Evolutionary conservation across 2,888 invertebrate species (phyloP).

Genomic region (Periphyllus acericola): DNA sequence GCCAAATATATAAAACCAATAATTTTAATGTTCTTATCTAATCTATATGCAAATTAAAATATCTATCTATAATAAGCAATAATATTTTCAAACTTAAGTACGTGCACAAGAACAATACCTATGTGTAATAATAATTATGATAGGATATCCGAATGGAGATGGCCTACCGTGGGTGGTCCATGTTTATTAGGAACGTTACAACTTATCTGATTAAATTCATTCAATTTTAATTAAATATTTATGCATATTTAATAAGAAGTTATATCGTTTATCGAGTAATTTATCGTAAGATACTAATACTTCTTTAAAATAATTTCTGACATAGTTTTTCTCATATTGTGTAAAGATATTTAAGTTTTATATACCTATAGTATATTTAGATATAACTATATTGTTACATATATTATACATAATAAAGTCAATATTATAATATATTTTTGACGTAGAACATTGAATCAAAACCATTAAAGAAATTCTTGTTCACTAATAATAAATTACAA

Average conservation of each 20-base stretch:
- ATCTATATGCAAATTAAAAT: neutral
- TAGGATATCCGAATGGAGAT: slow-evolving; percentile 28
- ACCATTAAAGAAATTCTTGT: too few relatives aligned
- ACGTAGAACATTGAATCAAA: too few relatives aligned
- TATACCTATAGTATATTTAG: neutral
- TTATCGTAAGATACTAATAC: neutral
- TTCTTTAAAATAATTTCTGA: neutral
- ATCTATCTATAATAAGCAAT: neutral
- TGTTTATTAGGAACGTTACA: slow-evolving; percentile 27
- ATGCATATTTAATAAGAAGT: neutral
- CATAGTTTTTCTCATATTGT: neutral
- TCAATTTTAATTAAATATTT: slow-evolving; percentile 27
- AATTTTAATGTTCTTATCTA: neutral
- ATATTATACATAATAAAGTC: neutral
- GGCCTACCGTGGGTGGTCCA: slow-evolving; percentile 28
- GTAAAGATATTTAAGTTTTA: neutral
- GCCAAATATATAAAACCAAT: too few relatives aligned
- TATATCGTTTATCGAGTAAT: neutral
- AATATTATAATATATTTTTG: too few relatives aligned
- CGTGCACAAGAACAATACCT: neutral
- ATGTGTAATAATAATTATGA: neutral
- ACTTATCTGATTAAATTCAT: slow-evolving; percentile 37
- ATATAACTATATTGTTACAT: neutral
- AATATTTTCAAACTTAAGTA: neutral
- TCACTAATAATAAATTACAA: too few relatives aligned